Base-by-base conservation (phyloP, 2,888 invertebrate species). In the Euclidia mi region DNA sequence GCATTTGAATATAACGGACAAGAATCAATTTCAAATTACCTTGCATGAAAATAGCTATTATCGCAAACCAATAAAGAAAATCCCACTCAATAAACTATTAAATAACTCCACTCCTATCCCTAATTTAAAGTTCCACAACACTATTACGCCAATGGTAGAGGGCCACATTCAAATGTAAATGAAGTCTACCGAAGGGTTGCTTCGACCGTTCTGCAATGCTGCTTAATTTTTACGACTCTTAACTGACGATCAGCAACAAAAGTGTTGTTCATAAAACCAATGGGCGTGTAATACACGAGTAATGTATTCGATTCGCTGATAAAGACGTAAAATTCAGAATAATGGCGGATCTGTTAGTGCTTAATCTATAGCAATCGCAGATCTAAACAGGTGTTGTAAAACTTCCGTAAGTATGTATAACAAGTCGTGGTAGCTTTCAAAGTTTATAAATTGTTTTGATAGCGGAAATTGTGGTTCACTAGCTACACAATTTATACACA, bases 81-180 rank as follows among this genome's bases (percentile, higher is more conserved):
- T n/a, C n/a, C n/a, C n/a, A n/a, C n/a, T n/a, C n/a, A n/a, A n/a
- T n/a, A n/a, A n/a, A n/a, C n/a, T n/a, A n/a, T n/a, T n/a, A n/a
- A n/a, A n/a, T n/a, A n/a, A n/a, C n/a, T n/a, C n/a, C n/a, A n/a
- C n/a, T n/a, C n/a, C n/a, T n/a, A n/a, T n/a, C n/a, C n/a, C n/a
- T n/a, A n/a, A n/a, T n/a, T n/a, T n/a, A n/a, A n/a, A n/a, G n/a
- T n/a, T n/a, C n/a, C n/a, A n/a, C n/a, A n/a, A n/a, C n/a, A n/a
- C n/a, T n/a, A n/a, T n/a, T n/a, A n/a, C n/a, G n/a, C 20, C 20
- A 78, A 78, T 71, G 58, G 67, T 17, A 29, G 40, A 43, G 56
- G 52, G 28, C 46, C 47, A 59, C 61, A 78, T 78, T 79, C 71
- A 79, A 63, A 78, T 78, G 77, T 60, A 73, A 79, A 78, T 78